phyloP scores from a whole-genome alignment of 2,797 vertebrate genomes.

The Sebastes trivittatus region DNA sequence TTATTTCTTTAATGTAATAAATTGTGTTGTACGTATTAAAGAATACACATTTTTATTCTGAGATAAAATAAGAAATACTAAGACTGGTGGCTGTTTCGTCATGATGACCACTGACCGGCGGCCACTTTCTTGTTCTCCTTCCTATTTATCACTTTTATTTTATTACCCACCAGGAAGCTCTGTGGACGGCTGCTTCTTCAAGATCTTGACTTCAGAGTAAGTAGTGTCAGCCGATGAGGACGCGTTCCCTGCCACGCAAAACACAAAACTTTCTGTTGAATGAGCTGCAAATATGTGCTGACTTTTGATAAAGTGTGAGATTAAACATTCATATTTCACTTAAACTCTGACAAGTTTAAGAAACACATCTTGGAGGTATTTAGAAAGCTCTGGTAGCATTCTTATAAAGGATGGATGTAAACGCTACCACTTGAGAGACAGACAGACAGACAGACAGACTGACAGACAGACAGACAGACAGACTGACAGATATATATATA shows the following conservation, averaged over 20 bases:
- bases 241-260: neutral
- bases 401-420: neutral
- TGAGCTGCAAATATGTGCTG: fast-evolving
- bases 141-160: neutral
- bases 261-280: neutral
- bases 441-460: neutral
- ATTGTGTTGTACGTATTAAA: neutral
- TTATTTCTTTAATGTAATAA: neutral
- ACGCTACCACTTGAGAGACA: neutral
- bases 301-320: neutral
- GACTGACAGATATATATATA: neutral
- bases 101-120: too few species aligned
- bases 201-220: conserved; percentile 26
- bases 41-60: neutral
- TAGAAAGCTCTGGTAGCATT: neutral
- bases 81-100: neutral
- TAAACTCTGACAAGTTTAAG: neutral
- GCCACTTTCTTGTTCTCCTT: neutral
- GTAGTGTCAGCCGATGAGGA: neutral
- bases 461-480: neutral
- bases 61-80: too few species aligned
- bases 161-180: conserved; percentile 23
- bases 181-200: neutral
- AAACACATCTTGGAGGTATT: neutral
- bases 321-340: neutral